phyloP scores from a whole-genome alignment of 2,797 vertebrate species.

The Chelonia mydas region DNA sequence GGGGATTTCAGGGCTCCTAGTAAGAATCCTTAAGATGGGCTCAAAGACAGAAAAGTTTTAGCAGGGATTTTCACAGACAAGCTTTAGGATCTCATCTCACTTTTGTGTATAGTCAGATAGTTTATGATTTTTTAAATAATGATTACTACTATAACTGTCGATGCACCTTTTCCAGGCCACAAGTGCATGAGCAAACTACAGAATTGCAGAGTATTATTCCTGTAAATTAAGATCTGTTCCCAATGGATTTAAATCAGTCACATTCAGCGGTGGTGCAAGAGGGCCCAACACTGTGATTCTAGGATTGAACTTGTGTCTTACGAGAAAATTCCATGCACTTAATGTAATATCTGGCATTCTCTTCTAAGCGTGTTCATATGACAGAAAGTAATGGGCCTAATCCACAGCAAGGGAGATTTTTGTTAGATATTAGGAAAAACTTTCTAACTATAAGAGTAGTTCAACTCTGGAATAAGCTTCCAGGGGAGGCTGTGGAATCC shows the following conservation, averaged over 20 bases:
- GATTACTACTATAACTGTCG: background rate
- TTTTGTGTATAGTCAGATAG: background rate
- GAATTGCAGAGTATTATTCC: background rate
- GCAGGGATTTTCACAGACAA: background rate
- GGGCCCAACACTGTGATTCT: background rate
- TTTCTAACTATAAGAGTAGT: too few relatives aligned
- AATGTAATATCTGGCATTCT: too few relatives aligned
- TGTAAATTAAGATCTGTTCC: background rate
- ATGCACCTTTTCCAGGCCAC: background rate
- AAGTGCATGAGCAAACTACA: background rate
- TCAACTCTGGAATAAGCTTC: too few relatives aligned
- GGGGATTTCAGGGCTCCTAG: background rate
- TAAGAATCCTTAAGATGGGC: background rate
- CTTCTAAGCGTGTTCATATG: too few relatives aligned
- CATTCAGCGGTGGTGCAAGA: background rate
- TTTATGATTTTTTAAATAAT: background rate
- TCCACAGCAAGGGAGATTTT: too few relatives aligned
- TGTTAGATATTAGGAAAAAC: too few relatives aligned
- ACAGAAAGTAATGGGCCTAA: too few relatives aligned
- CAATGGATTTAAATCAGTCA: background rate
- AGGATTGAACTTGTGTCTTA: background rate
- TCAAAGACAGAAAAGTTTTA: background rate
- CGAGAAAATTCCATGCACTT: too few relatives aligned
- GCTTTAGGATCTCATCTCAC: background rate
- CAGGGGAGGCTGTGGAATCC: too few relatives aligned